Percentiles rank a stretch among this genome's conserved stretches.
Conservation (phyloP, 2,888 invertebrate genomes). For the Tanypteryx hageni region DNA sequence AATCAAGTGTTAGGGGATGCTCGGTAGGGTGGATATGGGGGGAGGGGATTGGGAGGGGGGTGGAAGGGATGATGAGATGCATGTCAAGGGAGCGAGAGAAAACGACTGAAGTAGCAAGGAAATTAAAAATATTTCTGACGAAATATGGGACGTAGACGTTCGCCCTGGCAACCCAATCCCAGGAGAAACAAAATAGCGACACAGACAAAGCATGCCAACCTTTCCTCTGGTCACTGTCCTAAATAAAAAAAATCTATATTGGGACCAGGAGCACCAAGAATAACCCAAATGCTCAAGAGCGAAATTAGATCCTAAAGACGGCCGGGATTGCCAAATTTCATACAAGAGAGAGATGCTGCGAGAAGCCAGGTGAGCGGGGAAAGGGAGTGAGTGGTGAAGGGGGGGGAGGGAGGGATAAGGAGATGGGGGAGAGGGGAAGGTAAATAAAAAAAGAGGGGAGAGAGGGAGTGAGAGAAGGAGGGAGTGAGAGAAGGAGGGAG, state of each 20-base stretch:
- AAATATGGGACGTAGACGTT: slow-evolving; percentile 9
- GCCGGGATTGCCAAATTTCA: slow-evolving; percentile 59
- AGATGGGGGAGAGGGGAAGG: neutral
- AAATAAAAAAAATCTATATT: slow-evolving; percentile 65
- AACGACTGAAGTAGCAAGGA: neutral
- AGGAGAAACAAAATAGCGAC: slow-evolving; percentile 47
- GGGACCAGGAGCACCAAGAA: slow-evolving; percentile 65
- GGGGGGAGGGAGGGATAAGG: too few relatives aligned
- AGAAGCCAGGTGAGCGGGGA: neutral
- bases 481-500: neutral
- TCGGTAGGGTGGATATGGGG: too few relatives aligned
- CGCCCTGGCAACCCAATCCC: slow-evolving; percentile 39
- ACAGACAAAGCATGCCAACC: slow-evolving; percentile 63
- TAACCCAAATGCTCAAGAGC: slow-evolving; percentile 65
- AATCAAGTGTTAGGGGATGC: too few relatives aligned
- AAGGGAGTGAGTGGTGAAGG: neutral
- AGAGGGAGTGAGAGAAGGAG: neutral
- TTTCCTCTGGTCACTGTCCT: slow-evolving; percentile 58
- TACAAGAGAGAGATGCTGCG: neutral
- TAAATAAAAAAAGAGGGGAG: neutral
- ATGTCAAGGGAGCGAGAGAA: neutral
- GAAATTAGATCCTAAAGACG: slow-evolving; percentile 64
- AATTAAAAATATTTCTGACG: slow-evolving; percentile 28
- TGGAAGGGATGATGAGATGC: neutral
- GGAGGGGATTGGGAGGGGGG: too few relatives aligned